A percentile compares a stretch with the other conserved stretches of the same genome.
Evolutionary conservation across 2,113 vertebrate genomes (phyloP).

Genomic region (Scomber colias): DNA sequence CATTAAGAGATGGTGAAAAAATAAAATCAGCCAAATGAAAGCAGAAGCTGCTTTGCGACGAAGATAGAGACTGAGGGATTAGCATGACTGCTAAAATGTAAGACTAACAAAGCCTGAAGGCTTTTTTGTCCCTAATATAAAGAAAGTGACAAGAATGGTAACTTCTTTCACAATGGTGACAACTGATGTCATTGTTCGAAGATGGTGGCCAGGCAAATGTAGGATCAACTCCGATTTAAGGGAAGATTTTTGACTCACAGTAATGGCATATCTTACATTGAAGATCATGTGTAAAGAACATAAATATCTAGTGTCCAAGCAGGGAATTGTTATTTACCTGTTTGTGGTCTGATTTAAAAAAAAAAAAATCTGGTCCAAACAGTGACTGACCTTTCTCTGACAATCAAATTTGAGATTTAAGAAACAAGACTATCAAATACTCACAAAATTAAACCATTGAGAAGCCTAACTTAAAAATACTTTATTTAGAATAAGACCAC

Average conservation of each 20-base stretch:
- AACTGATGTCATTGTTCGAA: constrained; percentile 22
- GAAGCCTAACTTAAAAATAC: background rate
- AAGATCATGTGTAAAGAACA: background rate
- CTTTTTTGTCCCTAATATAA: constrained; percentile 2
- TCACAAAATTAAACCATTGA: background rate
- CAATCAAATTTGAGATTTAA: background rate
- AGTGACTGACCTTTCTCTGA: background rate
- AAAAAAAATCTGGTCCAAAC: background rate
- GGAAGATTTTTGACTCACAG: constrained; percentile 52
- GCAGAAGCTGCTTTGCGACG: constrained; percentile 57
- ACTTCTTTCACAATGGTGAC: constrained; percentile 3
- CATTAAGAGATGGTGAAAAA: constrained; percentile 62
- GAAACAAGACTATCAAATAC: background rate
- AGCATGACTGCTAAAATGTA: constrained; percentile 37
- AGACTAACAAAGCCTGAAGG: constrained; percentile 28
- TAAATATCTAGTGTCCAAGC: background rate
- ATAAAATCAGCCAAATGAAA: constrained; percentile 72
- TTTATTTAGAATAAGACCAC: constrained; percentile 1
- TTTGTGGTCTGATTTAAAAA: background rate
- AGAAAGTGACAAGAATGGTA: constrained; percentile 20
- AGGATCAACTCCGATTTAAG: constrained; percentile 66
- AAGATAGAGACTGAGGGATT: constrained; percentile 48
- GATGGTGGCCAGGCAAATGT: constrained; percentile 34
- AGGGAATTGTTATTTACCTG: background rate
- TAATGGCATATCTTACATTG: background rate